Evolutionary conservation across 2,113 vertebrate genomes (phyloP), one percentile per base, ranked within the genome.

Genomic region (Girardinichthys multiradiatus): DNA sequence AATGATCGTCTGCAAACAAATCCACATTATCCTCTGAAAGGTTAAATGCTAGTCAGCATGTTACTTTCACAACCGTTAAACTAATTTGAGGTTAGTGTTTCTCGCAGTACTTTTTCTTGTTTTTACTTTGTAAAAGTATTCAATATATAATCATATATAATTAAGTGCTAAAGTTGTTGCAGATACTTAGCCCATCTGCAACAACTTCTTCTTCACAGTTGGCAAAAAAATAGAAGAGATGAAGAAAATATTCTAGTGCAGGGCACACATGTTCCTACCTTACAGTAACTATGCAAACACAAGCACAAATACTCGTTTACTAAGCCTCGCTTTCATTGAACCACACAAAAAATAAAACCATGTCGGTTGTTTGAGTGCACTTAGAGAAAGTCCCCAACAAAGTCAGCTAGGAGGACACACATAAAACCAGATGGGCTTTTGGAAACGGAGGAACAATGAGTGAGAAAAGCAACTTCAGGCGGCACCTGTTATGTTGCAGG

Each of bases 401-500:
- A 87, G 88, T 90, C 84, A 65, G 78, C 72, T 57, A 28, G 74
- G 72, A 84, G 77, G 61, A 80, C 79, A 90, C 89, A 92, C 70
- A 89, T 67, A 57, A 84, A 86, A 80, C 72, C 81, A 87, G 76
- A 80, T n/a, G 72, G 80, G 86, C 83, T 82, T 81, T 84, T 82
- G 84, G 80, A 90, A 81, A 24, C 35, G 72, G 70, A 60, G 79
- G 77, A 70, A 93, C 91, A 94, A 93, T 89, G 86, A 85, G 83
- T 86, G 51, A 87, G 85, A 87, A 78, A 72, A 84, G 81, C 77
- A 72, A 84, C 89, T 91, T 85, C 67, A 90, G 88, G 87, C 73
- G 79, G 88, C 93, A 94, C 92, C 93, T 94, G 93, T 88, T 89
- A 29, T 81, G 84, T 77, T 82, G 86, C 79, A 74, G 79, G 72